Evolutionary conservation across 92 coral and sea anemone genomes (phyloP), one percentile per base, ranked within the genome.

Genomic region (Galaxea fascicularis): DNA sequence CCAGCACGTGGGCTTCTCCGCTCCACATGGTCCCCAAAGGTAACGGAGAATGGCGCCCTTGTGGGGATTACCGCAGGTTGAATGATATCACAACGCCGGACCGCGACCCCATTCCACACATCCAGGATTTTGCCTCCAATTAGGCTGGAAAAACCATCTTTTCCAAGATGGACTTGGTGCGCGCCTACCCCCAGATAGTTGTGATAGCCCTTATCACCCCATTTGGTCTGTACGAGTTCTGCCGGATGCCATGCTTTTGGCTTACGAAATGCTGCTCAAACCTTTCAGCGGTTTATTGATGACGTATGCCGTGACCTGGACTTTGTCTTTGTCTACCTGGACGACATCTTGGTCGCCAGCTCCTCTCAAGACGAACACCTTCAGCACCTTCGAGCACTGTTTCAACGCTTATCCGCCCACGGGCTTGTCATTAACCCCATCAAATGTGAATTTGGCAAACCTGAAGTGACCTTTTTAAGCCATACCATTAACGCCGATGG

Each of bases 1-100:
- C 93, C 10, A 89, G 89, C 64, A 89, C 85, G 1, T 89, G 89
- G 89, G 86, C 92, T 17, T 89, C 92, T 8, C 92, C 92, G 47
- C 75, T 84, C 46, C 89, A 83, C 57, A 73, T 71, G 89, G 89
- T 89, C 0, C 44, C 64, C 45, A 84, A 78, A n/a, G 70, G 20
- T 1, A 84, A 84, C 65, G 86, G 89, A 16, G 89, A 78, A 26
- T 89, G 89, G 89, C 67, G 77, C 6, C 89, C 92, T 12, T 89
- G 92, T 53, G 86, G 86, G 22, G 89, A 83, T 57, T 89, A 89
- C 74, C 71, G 89, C 47, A 63, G 65, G 20, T 76, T 89, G 15
- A 89, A 89, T 52, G 89, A 84, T 30, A 69, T 68, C 53, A 89
- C 89, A 1, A 89, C 77, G 0, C 73, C 89, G 14, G 89, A 78